Evolutionary conservation across 2,888 invertebrate species (phyloP).

Genomic region (Tetheella fluctuosa): DNA sequence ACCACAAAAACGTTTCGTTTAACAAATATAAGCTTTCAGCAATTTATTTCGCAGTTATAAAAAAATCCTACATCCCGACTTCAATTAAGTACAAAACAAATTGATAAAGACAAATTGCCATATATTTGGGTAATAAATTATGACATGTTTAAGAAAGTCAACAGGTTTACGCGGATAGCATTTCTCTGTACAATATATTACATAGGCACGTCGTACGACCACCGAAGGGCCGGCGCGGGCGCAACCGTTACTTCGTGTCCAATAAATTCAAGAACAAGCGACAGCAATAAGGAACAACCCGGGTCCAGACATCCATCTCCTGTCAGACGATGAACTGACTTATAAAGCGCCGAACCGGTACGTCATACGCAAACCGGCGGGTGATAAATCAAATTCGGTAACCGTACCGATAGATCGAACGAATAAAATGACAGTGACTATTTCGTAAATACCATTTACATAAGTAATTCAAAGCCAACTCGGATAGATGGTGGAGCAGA

Average conservation of each 20-base stretch:
- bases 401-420: constrained; percentile 49
- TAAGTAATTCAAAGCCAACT: constrained; percentile 59
- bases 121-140: constrained; percentile 60
- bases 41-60: not conserved
- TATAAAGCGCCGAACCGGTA: constrained; percentile 58
- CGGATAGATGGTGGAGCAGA: constrained; percentile 49
- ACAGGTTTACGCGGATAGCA: constrained; percentile 61
- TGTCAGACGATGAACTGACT: constrained; percentile 57
- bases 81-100: constrained; percentile 12
- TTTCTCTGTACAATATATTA: constrained; percentile 64
- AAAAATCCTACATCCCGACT: not conserved
- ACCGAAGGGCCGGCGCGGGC: constrained; percentile 52
- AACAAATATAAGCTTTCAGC: too few relatives aligned
- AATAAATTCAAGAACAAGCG: constrained; percentile 79
- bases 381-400: constrained; percentile 71
- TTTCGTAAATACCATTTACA: constrained; percentile 61
- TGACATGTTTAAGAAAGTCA: constrained; percentile 59
- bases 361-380: constrained; percentile 55
- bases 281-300: constrained; percentile 72
- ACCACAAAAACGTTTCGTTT: too few relatives aligned
- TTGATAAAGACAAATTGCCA: constrained; percentile 21
- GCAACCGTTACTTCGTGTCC: constrained; percentile 77
- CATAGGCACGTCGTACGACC: constrained; percentile 49
- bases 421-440: constrained; percentile 58
- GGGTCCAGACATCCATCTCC: constrained; percentile 71